Evolutionary conservation across 2,888 invertebrate genomes (phyloP).

Genomic region (Meiosimyza decipiens): DNA sequence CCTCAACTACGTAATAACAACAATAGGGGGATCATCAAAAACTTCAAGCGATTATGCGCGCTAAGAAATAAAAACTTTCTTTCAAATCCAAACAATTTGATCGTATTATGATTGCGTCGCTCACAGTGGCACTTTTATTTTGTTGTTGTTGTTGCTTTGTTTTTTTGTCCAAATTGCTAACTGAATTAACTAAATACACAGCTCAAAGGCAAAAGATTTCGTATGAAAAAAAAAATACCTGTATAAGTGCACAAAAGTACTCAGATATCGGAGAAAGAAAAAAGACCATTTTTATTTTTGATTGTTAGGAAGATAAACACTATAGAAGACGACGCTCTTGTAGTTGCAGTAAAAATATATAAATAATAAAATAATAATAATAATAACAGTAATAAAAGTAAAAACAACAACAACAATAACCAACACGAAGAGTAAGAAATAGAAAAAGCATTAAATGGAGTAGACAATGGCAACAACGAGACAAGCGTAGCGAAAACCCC

Average conservation of each 20-base stretch:
- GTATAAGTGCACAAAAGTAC: too few species aligned
- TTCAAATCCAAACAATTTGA: constrained; percentile 8
- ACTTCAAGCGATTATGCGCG: too few species aligned
- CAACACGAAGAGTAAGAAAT: too few species aligned
- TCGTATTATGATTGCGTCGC: constrained; percentile 37
- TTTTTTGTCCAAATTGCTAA: constrained; percentile 21
- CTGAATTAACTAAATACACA: constrained; percentile 37
- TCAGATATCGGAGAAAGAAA: too few species aligned
- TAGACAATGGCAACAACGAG: constrained; percentile 16
- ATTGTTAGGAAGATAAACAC: constrained; percentile 16
- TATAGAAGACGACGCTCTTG: constrained; percentile 16
- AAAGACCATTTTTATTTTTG: neutral
- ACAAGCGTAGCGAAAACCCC: constrained; percentile 32
- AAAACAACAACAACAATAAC: neutral
- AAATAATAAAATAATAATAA: constrained; percentile 14
- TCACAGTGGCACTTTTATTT: constrained; percentile 25
- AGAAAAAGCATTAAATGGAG: constrained; percentile 6
- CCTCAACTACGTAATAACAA: too few species aligned
- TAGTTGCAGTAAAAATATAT: constrained; percentile 5
- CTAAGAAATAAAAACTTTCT: neutral
- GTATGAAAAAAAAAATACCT: too few species aligned
- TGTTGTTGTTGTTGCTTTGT: neutral
- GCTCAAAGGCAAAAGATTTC: constrained; percentile 13
- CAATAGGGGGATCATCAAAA: too few species aligned
- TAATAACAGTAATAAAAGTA: neutral